Evolutionary conservation across 2,888 invertebrate genomes (phyloP).

Genomic region (Oegoconia quadripuncta): DNA sequence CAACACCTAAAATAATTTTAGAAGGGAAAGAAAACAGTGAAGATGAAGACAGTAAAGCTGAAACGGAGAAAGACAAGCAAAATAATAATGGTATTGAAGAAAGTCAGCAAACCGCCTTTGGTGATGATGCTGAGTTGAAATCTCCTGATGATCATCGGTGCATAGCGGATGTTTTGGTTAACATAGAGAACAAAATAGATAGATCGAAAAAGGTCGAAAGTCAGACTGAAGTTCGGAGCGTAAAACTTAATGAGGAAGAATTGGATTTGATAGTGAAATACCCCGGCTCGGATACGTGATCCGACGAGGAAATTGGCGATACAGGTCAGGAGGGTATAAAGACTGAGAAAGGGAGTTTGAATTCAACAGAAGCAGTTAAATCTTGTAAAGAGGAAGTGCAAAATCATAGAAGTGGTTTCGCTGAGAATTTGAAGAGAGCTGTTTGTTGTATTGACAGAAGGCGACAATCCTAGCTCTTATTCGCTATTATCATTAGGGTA

Average conservation of each 20-base stretch:
- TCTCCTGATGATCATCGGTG: constrained; percentile 57
- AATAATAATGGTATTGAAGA: constrained; percentile 51
- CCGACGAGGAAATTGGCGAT: constrained; percentile 57
- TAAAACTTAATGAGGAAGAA: constrained; percentile 63
- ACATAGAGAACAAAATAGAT: constrained; percentile 67
- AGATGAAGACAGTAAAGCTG: constrained; percentile 60
- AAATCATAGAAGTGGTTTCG: constrained; percentile 60
- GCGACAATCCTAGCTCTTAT: constrained; percentile 54
- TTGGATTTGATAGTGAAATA: constrained; percentile 71
- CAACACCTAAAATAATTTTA: constrained; percentile 66
- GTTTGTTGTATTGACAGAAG: constrained; percentile 71
- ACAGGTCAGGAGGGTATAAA: constrained; percentile 44
- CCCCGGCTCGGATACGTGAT: constrained; percentile 74
- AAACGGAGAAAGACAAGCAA: constrained; percentile 55
- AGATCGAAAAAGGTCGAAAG: constrained; percentile 62
- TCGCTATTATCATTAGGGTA: no score
- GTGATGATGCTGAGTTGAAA: constrained; percentile 47
- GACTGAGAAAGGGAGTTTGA: constrained; percentile 49
- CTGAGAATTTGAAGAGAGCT: constrained; percentile 65
- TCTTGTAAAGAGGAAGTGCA: constrained; percentile 52
- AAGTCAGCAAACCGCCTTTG: constrained; percentile 39
- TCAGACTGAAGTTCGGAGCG: constrained; percentile 51
- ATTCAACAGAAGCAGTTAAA: constrained; percentile 37
- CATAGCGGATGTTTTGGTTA: constrained; percentile 66
- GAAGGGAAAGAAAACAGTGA: constrained; percentile 70